Evolutionary conservation across 2,888 invertebrate genomes (phyloP).

Genomic region (Heliconius ethilla): DNA sequence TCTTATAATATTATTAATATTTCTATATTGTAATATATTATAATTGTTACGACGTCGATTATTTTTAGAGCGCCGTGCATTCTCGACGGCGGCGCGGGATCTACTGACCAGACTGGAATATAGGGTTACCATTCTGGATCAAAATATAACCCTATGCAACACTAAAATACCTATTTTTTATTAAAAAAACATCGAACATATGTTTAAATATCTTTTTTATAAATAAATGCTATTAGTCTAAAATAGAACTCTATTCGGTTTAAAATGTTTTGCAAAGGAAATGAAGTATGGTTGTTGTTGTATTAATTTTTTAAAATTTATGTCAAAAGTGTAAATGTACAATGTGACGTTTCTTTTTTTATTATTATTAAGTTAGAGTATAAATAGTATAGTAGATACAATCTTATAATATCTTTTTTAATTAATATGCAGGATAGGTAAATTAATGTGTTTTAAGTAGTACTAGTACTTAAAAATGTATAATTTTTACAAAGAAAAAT

Average conservation of each 20-base stretch:
- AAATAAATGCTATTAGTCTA: background rate
- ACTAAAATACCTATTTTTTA: constrained; percentile 14
- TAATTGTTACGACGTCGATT: constrained; percentile 56
- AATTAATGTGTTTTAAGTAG: background rate
- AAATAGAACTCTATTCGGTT: background rate
- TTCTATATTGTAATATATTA: constrained; percentile 9
- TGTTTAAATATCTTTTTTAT: background rate
- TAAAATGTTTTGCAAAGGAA: background rate
- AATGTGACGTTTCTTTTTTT: background rate
- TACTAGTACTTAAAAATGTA: background rate
- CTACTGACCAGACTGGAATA: constrained; percentile 65
- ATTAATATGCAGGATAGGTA: background rate
- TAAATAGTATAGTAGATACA: background rate
- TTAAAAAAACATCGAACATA: background rate
- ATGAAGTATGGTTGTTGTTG: background rate
- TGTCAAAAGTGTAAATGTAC: background rate
- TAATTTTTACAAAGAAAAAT: no score
- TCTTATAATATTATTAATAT: constrained; percentile 43
- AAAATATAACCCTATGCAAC: constrained; percentile 47
- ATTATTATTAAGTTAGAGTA: background rate
- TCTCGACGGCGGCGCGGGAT: constrained; percentile 65
- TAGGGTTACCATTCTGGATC: constrained; percentile 56
- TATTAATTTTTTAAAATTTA: background rate
- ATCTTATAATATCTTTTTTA: background rate
- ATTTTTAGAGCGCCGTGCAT: constrained; percentile 54